phyloP scores from a whole-genome alignment of 2,888 invertebrate species.

The Heterodera filipjevi region DNA sequence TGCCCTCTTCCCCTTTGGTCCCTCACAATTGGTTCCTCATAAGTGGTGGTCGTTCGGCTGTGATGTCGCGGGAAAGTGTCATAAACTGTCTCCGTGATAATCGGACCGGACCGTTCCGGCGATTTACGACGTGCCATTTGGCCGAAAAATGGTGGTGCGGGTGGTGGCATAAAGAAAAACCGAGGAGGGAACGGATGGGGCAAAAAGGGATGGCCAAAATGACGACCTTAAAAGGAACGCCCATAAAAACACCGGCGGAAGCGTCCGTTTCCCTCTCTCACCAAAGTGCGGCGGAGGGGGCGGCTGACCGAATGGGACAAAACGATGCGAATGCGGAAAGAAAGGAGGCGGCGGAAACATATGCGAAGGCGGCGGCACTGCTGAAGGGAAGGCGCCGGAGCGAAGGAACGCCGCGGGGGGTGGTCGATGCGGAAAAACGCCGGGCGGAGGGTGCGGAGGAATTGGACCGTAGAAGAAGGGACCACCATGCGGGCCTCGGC shows the following conservation, averaged over 20 bases:
- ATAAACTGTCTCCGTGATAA: slow-evolving; percentile 62
- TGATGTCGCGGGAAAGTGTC: slow-evolving; percentile 50
- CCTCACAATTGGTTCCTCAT: slow-evolving; percentile 67
- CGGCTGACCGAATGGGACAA: not conserved
- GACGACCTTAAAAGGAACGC: not conserved
- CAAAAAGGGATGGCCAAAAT: slow-evolving; percentile 37
- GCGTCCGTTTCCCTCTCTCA: not conserved
- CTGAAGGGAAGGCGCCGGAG: slow-evolving; percentile 12
- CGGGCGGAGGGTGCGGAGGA: slow-evolving; percentile 46
- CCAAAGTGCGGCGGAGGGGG: slow-evolving; percentile 31
- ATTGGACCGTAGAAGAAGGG: slow-evolving; percentile 35
- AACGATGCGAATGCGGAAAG: slow-evolving; percentile 34
- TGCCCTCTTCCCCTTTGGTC: not conserved
- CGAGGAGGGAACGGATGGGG: slow-evolving; percentile 44
- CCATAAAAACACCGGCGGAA: not conserved
- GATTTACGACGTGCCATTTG: slow-evolving; percentile 37
- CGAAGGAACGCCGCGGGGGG: slow-evolving; percentile 24
- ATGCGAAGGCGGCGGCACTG: slow-evolving; percentile 36
- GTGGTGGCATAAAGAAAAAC: slow-evolving; percentile 65
- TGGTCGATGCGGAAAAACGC: slow-evolving; percentile 30
- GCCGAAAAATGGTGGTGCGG: slow-evolving; percentile 68
- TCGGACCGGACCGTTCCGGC: slow-evolving; percentile 48
- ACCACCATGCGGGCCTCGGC: slow-evolving; percentile 16
- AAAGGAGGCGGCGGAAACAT: slow-evolving; percentile 38
- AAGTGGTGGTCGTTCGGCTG: slow-evolving; percentile 39